Conservation (phyloP, 2,113 vertebrate genomes). For the Rhinogobius similis region DNA sequence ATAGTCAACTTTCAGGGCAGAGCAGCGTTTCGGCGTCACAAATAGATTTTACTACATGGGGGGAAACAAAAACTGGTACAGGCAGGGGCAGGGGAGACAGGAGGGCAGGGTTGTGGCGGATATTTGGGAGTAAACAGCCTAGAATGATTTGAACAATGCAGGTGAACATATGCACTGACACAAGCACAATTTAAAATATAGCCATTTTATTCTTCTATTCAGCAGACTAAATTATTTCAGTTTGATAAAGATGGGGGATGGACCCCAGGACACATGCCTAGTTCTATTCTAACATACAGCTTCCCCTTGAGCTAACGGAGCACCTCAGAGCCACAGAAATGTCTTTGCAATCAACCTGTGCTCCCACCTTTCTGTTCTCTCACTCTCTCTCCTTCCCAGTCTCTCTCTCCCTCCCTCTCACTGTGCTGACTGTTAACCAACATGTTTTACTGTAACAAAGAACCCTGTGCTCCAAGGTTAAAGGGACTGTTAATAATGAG, state of each 20-base stretch:
- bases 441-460: constrained; percentile 34
- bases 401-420: constrained; percentile 4
- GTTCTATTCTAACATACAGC: constrained; percentile 9
- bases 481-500: constrained; percentile 21
- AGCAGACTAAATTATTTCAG: not conserved
- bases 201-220: no score
- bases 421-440: constrained; percentile 27
- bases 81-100: no score
- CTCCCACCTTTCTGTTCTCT: constrained; percentile 51
- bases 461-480: constrained; percentile 6
- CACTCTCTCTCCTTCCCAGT: not conserved
- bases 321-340: constrained; percentile 65
- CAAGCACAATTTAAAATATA: no score
- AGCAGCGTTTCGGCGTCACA: no score
- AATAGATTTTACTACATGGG: no score
- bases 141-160: not conserved
- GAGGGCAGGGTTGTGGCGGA: no score
- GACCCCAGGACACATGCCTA: not conserved
- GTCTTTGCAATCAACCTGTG: constrained; percentile 57
- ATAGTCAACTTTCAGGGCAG: no score
- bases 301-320: constrained; percentile 48
- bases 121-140: not conserved
- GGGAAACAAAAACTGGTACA: no score
- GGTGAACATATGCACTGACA: not conserved
- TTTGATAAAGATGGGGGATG: not conserved